Base-by-base conservation (phyloP, 2,797 vertebrate genomes). In the Knipowitschia caucasica region DNA sequence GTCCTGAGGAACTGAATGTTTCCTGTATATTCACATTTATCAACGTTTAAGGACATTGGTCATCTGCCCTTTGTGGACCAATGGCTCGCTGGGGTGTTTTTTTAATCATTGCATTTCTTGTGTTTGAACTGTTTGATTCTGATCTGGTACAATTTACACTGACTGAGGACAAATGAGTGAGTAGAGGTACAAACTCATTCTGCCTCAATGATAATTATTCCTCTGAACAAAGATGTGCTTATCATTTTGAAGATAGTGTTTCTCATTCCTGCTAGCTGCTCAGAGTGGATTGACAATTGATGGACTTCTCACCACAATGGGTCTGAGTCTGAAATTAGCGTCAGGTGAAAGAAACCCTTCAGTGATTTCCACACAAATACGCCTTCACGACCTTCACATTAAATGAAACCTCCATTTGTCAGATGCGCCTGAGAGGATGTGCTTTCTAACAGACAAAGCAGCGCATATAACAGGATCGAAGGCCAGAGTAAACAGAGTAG, bases 291-390 rank as follows among this genome's bases (percentile, higher is more conserved):
- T 53, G 61, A 73, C 59, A 52, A 67, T 53, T 68, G 40, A 67
- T 23, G 29, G 50, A 63, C 59, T 59, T 17, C 47, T 56, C 60
- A 25, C 46, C 49, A 63, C 61, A 51, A 68, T 35, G 56, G 53
- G 63, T 70, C 53, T 30, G 67, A 77, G 56, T 63, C 69, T 76
- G 62, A 69, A 70, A 84, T 80, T 60, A 74, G 61, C 51, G 4
- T 43, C 18, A 38, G 38, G 63, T 51, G 53, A 75, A 73, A 39
- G 65, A 60, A 69, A 49, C 67, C 62, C 55, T 66, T 50, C 36
- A 43, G 25, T 4, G 44, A 57, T 75, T 59, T 65, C 61, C 65
- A 77, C 77, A 83, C 71, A 74, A 72, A 63, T 65, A 62, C 67
- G 56, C 34, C 45, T n/a, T 42, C 5, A 7, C 21, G 31, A 74